Base-by-base conservation (phyloP, 2,888 invertebrate species). In the Augiades crinisus region DNA sequence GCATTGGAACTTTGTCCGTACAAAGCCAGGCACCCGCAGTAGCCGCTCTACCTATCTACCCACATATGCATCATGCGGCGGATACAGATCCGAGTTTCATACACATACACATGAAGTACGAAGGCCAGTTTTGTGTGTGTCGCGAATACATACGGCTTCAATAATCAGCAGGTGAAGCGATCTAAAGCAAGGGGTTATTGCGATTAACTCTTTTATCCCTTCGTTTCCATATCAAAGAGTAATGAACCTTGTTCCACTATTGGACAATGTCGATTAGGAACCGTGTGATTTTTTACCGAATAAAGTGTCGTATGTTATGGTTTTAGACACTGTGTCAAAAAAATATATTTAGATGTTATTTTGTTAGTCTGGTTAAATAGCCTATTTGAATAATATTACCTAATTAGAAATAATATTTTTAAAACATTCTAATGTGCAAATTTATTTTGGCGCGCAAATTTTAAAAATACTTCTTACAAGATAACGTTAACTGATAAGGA, bases 151-250 rank as follows among this genome's bases (percentile, higher is more conserved):
- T 89, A 86, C 78, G 87, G 86, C 89, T 89, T 88, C 87, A 75
- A 86, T 85, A 84, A 85, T 89, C 88, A 88, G 89, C 89, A 88
- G 89, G 89, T 89, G 89, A 87, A 87, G 85, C 81, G 75, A 82
- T 83, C 78, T 83, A 81, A 86, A 82, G 82, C 78, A 79, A 88
- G 84, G 89, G 88, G 89, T 81, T 87, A 87, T 85, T 83, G 81
- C 85, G 88, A 87, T 86, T 87, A 87, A 86, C 86, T 87, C 84
- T 84, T 88, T 89, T 86, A 87, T 89, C 85, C 88, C 84, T 81
- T 86, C 83, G 86, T 87, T 87, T 86, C 83, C 83, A 87, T 87
- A 85, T 85, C 81, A 87, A 88, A 86, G 87, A 88, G 84, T 88
- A 89, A 87, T 87, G 87, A 88, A 89, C 87, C 86, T 87, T 85